These are phyloP conservation scores for Callimorpha dominula DNA, from an alignment of 2,888 invertebrate genomes.

Conservation along the genomic window DNA sequence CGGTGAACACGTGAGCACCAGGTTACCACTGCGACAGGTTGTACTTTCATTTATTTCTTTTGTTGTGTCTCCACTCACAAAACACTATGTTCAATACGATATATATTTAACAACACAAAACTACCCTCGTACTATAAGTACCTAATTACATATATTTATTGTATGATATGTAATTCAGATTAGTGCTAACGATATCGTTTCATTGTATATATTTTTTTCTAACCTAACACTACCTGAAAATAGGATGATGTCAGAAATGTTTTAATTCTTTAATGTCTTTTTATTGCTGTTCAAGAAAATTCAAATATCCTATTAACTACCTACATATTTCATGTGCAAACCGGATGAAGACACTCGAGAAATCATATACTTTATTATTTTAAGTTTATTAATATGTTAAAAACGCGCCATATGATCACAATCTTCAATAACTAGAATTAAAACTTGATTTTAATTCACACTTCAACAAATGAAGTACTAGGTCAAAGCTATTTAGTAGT, in stretches of 20 bases:
- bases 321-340: background rate
- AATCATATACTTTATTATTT: no score
- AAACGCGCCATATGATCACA: no score
- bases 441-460: no score
- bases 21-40: conserved; percentile 79
- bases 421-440: no score
- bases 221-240: conserved; percentile 24
- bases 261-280: conserved; percentile 1
- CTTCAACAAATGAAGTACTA: no score
- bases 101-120: background rate
- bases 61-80: conserved; percentile 33
- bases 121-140: conserved; percentile 2
- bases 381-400: no score
- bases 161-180: conserved; percentile 16
- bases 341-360: background rate
- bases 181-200: conserved; percentile 15
- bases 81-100: conserved; percentile 2
- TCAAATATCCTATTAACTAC: background rate
- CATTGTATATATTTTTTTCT: conserved; percentile 24
- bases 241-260: conserved; percentile 57
- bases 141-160: background rate
- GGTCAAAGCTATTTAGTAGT: no score
- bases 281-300: background rate
- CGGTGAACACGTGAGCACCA: conserved; percentile 78
- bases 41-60: conserved; percentile 62